Evolutionary conservation across 2,888 invertebrate genomes (phyloP), one percentile per base, ranked within the genome.

Genomic region (Harpalus rubripes): DNA sequence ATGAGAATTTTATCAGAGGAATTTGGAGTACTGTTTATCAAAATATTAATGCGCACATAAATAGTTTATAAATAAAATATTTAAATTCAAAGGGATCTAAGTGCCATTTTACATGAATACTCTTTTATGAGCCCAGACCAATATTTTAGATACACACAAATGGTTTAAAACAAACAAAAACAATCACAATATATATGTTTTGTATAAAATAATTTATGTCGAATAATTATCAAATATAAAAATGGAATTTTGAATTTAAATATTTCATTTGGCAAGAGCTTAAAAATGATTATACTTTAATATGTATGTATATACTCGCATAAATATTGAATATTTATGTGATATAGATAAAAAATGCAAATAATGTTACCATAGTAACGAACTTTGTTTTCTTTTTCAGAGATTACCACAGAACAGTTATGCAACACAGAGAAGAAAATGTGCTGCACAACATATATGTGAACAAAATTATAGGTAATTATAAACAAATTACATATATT

Each of bases 281-380:
- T 22, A 1, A 1, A 22, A 22, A 22, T 22, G 1, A 22, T 22
- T 22, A 3, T 22, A 22, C 22, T 22, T 22, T 22, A 22, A 22
- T 22, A 22, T 22, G 22, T 22, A 22, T n/a, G n/a, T n/a, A n/a
- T n/a, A n/a, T n/a, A n/a, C n/a, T n/a, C n/a, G n/a, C n/a, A n/a
- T 1, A 22, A 22, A 3, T 22, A 22, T 22, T 44, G 44, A 44
- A 44, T 52, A 52, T 32, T 1, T 5, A 52, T 52, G 44, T 12
- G 12, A 52, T 52, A 52, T 32, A 10, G 8, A 12, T 52, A 52
- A 52, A 52, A 52, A 52, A 52, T 52, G 1, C 2, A 52, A 52
- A 52, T 12, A 32, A 52, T 52, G 65, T 68, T 68, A 15, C 68
- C 32, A 68, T 68, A 7, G 68, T 15, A 68, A 68, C 68, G 32